Evolutionary conservation across 2,113 vertebrate species (phyloP), one percentile per base, ranked within the genome.

Genomic region (Panurus biarmicus): DNA sequence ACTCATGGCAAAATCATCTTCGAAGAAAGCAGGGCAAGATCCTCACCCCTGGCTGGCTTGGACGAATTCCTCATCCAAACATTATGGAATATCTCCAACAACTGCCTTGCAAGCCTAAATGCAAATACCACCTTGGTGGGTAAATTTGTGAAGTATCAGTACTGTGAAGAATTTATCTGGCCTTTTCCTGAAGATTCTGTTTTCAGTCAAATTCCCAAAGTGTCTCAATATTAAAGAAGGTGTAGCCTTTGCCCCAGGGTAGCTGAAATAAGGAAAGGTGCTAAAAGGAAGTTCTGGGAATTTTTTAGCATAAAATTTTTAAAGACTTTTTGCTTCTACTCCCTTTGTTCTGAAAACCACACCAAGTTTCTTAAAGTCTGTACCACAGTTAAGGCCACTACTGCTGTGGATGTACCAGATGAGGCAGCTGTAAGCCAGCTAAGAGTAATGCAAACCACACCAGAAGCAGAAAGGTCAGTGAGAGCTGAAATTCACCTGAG

Each of bases 1-100:
- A 36, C 51, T 95, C 66, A 81, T 64, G 87, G 94, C 72, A 93
- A 95, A 91, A 89, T 79, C 62, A 73, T 89, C 71, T 85, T 71
- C 51, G 81, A 91, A 82, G 71, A 87, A 95, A 84, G 64, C 36
- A 56, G 42, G 75, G 51, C 4, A 11, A 93, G 77, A 80, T 61
- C 85, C 62, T 93, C 50, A 70, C 20, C 71, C 42, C 35, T 62
- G 60, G 62, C 62, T 87, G 67, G 35, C 71, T 69, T 56, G 74
- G 77, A 85, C 36, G 85, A 94, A 81, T 84, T 58, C 65, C n/a
- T 90, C 10, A 5, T 81, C 48, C 77, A 94, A 93, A 83, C 22
- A 29, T 26, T 25, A 35, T 44, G 82, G 42, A 92, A 95, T 38
- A 71, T 22, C 29, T 89, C 77, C 62, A 87, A 38, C 29, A 90